Conservation (phyloP, 2,113 vertebrate genomes). For the Panthera tigris region DNA sequence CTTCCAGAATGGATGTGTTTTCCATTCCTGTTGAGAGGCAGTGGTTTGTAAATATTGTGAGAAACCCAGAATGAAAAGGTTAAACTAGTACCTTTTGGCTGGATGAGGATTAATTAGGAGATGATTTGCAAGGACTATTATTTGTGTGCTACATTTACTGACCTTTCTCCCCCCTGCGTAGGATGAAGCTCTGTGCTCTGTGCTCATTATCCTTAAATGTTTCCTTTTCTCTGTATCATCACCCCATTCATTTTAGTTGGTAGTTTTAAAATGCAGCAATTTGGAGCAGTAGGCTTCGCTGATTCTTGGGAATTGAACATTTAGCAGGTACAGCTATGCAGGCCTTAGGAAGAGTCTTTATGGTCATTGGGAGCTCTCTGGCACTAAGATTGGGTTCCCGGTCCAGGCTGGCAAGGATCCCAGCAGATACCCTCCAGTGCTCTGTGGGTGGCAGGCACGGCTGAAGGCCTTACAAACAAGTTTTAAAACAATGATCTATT, state of each 20-base stretch:
- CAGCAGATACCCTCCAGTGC: background rate
- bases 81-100: slow-evolving; percentile 75
- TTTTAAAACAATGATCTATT: slow-evolving; percentile 23
- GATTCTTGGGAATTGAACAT: slow-evolving; percentile 59
- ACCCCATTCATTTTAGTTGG: slow-evolving; percentile 81
- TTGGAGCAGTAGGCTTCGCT: slow-evolving; percentile 69
- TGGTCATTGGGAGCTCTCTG: background rate
- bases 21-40: slow-evolving; percentile 26
- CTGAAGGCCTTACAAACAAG: background rate
- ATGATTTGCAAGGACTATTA: slow-evolving; percentile 78
- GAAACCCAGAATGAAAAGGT: slow-evolving; percentile 76
- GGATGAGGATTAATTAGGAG: slow-evolving; percentile 78
- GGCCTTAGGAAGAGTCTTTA: slow-evolving; percentile 24
- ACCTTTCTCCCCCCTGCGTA: slow-evolving; percentile 68
- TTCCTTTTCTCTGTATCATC: slow-evolving; percentile 82
- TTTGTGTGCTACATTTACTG: slow-evolving; percentile 74
- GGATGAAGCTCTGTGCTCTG: slow-evolving; percentile 69
- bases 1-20: background rate
- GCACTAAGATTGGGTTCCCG: background rate
- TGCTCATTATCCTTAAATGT: slow-evolving; percentile 82
- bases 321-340: slow-evolving; percentile 5
- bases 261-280: slow-evolving; percentile 79
- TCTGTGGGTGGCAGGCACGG: background rate
- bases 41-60: slow-evolving; percentile 73
- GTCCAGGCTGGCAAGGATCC: background rate